Evolutionary conservation across 30 jellyfish, hydroid and myxozoan genomes (phyloP).

Genomic region (Hydractinia echinata): DNA sequence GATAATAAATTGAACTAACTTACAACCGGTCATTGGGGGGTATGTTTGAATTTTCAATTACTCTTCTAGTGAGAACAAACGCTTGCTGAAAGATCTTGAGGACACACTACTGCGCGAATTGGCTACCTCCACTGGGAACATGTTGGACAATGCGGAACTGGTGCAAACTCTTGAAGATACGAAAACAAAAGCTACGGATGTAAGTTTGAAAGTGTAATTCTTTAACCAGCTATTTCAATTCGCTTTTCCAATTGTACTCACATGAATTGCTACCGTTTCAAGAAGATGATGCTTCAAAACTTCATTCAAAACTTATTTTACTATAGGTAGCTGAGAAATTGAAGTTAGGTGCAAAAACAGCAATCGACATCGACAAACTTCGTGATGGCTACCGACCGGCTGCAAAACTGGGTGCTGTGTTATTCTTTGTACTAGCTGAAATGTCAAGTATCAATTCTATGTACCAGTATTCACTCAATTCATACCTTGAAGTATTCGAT

Average conservation of each 20-base stretch:
- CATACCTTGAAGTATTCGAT: slow-evolving; percentile 84
- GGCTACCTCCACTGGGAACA: slow-evolving; percentile 97
- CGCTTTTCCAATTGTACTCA: too few species aligned
- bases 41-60: too few species aligned
- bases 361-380: slow-evolving; percentile 85
- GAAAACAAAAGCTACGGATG: slow-evolving; percentile 96
- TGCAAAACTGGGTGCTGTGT: slow-evolving; percentile 95
- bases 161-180: slow-evolving; percentile 97
- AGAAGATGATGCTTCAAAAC: not conserved
- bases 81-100: slow-evolving; percentile 87
- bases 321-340: slow-evolving; percentile 89
- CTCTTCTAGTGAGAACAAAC: slow-evolving; percentile 75
- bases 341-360: slow-evolving; percentile 96
- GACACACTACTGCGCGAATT: slow-evolving; percentile 92
- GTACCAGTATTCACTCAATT: slow-evolving; percentile 87
- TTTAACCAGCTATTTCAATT: not conserved
- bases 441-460: slow-evolving; percentile 92
- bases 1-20: too few species aligned
- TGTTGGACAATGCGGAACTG: slow-evolving; percentile 93
- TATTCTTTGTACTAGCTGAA: slow-evolving; percentile 88
- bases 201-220: slow-evolving; percentile 11
- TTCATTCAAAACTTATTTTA: too few species aligned
- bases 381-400: slow-evolving; percentile 98
- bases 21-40: too few species aligned
- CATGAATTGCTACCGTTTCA: too few species aligned